Base-by-base conservation (phyloP, 1,140 invertebrate genomes). In the Pristionchus pacificus region DNA sequence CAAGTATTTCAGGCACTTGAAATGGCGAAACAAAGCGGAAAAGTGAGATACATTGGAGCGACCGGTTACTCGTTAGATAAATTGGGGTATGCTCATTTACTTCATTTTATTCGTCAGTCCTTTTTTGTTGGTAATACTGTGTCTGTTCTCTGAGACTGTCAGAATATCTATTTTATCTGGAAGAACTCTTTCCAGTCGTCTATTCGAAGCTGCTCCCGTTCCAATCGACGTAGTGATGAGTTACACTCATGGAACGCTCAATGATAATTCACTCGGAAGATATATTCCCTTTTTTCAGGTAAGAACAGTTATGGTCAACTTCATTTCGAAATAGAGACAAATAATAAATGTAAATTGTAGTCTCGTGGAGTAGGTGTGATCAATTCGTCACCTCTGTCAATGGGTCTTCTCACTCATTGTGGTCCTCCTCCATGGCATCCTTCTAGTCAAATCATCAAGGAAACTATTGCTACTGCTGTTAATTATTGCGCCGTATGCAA, bases 361-460 rank as follows among this genome's bases (percentile, higher is more conserved):
- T 84, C 86, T 59, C 87, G 88, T 75, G 87, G 89, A 67, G 80
- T 95, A 14, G 93, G 91, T 28, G 86, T 95, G 24, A 89, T 95
- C 28, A 92, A 91, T 85, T 92, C 92, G 1, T 88, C 91, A 0
- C 87, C 89, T 1, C 88, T 91, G 25, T 89, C 88, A 1, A 90
- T 94, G 91, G 91, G 92, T 13, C 85, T 95, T 15, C 85, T 95
- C 25, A 90, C 91, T 13, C 90, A 89, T 84, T 79, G 81, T 49
- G 91, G 91, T 0, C 90, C 92, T 0, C 90, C 88, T 68, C 71
- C 78, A 0, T 96, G 93, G 93, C 93, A 96, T 86, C 91, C 91
- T 25, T 91, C 91, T 1, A 83, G 83, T 10, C 84, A 89, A 3
- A 84, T 89, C 27, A 87, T 90, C 0, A 92, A 91, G 84, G 81